phyloP scores from a whole-genome alignment of 2,797 vertebrate species.

The Parauchenoglanis ngamensis region DNA sequence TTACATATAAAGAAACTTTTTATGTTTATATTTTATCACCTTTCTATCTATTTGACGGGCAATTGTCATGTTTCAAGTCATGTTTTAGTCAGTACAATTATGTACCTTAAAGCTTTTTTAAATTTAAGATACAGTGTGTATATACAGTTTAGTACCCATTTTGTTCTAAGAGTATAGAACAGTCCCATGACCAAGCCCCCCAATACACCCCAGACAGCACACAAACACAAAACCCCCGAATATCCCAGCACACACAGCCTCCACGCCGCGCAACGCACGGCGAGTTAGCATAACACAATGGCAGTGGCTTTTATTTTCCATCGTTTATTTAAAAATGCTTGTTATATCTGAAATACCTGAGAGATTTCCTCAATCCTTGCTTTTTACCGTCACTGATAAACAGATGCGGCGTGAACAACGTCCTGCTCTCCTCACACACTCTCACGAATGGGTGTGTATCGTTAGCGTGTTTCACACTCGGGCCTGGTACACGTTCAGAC shows the following conservation, averaged over 20 bases:
- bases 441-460: slow-evolving; percentile 49
- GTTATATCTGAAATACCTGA: slow-evolving; percentile 74
- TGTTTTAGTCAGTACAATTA: background rate
- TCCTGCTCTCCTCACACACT: slow-evolving; percentile 60
- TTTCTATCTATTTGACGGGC: too few relatives aligned
- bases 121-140: background rate
- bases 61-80: too few relatives aligned
- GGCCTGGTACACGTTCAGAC: slow-evolving; percentile 1
- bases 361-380: slow-evolving; percentile 82
- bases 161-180: background rate
- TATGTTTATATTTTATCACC: background rate
- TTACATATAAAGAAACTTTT: background rate
- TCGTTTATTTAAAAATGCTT: slow-evolving; percentile 74
- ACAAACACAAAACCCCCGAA: background rate
- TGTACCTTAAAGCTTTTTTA: background rate
- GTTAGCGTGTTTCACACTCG: slow-evolving; percentile 42
- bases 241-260: slow-evolving; percentile 10
- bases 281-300: slow-evolving; percentile 73
- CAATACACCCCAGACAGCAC: background rate
- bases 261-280: slow-evolving; percentile 68
- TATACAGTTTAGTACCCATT: background rate
- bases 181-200: too few relatives aligned
- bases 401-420: slow-evolving; percentile 62
- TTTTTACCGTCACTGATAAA: slow-evolving; percentile 66
- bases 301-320: slow-evolving; percentile 75